A percentile compares a stretch with the other conserved stretches of the same genome.
These are phyloP conservation scores for Nyctibius bracteatus DNA, from an alignment of 2,113 vertebrate species.

Conservation along the genomic window DNA sequence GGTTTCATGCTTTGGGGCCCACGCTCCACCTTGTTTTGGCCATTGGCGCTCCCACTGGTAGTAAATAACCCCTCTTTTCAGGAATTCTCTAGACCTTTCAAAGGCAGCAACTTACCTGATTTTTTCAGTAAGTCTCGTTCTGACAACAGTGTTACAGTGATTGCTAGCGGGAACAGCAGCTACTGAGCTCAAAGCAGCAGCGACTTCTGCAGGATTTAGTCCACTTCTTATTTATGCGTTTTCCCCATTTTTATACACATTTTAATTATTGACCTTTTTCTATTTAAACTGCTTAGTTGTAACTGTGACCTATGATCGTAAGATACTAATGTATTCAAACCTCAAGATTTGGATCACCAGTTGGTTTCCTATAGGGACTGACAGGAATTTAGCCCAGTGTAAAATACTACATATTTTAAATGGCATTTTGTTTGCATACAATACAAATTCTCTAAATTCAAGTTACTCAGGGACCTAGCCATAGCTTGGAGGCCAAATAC, in stretches of 20 bases:
- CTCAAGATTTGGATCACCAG: background rate
- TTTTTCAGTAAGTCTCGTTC: accelerated
- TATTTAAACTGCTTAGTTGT: background rate
- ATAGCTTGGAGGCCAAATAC: background rate
- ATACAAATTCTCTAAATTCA: background rate
- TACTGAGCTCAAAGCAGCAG: background rate
- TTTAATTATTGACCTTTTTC: background rate
- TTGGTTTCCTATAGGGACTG: background rate
- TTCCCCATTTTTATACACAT: background rate
- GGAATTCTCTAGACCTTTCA: background rate
- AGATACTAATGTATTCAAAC: background rate
- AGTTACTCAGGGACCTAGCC: background rate
- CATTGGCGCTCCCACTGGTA: accelerated
- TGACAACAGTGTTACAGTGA: accelerated
- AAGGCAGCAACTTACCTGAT: background rate
- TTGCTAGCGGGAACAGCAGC: background rate
- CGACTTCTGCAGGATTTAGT: background rate
- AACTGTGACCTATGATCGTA: background rate
- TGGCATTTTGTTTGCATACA: background rate
- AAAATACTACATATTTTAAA: background rate
- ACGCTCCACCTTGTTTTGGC: background rate
- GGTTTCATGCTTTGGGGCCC: background rate
- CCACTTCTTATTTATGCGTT: background rate
- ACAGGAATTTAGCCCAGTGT: background rate
- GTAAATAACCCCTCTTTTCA: background rate